Evolutionary conservation across 1,140 invertebrate genomes (phyloP).

Genomic region (Mylabris phalerata): DNA sequence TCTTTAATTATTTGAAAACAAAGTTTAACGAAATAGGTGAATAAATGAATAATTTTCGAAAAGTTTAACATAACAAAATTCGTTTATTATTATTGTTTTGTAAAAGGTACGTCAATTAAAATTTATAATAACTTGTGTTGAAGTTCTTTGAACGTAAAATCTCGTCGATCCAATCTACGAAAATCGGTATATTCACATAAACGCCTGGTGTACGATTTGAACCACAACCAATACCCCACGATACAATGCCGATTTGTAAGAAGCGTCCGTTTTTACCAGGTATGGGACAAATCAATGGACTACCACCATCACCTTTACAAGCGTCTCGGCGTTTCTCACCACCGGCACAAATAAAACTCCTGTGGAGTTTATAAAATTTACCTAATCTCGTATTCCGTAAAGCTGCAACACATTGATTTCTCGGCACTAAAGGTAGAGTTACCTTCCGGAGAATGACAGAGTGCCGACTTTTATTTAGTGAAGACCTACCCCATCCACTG

Average conservation of each 20-base stretch:
- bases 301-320: conserved; percentile 55
- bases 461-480: conserved; percentile 47
- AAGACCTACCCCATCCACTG: conserved; percentile 60
- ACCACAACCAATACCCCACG: conserved; percentile 65
- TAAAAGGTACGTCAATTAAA: neutral
- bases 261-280: conserved; percentile 31
- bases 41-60: no score
- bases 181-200: conserved; percentile 56
- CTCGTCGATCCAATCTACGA: conserved; percentile 56
- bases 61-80: no score
- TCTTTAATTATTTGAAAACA: no score
- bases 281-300: conserved; percentile 57
- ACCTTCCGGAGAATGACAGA: conserved; percentile 56
- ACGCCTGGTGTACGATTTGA: conserved; percentile 55
- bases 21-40: no score
- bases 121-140: conserved; percentile 23
- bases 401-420: conserved; percentile 46
- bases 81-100: no score
- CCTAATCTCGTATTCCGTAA: conserved; percentile 57
- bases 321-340: conserved; percentile 60
- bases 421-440: conserved; percentile 52
- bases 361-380: conserved; percentile 51
- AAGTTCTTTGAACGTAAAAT: conserved; percentile 20
- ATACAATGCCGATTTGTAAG: conserved; percentile 56
- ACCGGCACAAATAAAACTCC: conserved; percentile 67